phyloP scores from a whole-genome alignment of 2,797 vertebrate genomes.

The Jordanella pulchra region DNA sequence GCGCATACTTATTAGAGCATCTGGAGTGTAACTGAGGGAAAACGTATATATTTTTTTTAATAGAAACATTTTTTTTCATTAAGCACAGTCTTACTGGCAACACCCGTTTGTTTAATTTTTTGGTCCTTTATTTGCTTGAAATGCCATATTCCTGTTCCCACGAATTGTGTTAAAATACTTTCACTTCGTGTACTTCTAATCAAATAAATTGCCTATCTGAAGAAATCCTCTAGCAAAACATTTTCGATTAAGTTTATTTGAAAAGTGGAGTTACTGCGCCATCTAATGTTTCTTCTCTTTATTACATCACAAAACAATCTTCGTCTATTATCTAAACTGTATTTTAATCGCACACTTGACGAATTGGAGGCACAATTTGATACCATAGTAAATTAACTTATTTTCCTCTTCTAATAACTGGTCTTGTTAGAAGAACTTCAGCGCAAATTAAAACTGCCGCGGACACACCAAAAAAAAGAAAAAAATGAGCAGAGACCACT shows the following conservation, averaged over 20 bases:
- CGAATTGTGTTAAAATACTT: neutral
- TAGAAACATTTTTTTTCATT: neutral
- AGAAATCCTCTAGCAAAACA: neutral
- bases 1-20: neutral
- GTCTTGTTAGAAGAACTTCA: neutral
- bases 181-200: neutral
- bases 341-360: neutral
- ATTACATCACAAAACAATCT: constrained; percentile 14
- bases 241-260: neutral
- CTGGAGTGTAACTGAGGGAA: neutral
- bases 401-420: neutral
- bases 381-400: too few species aligned
- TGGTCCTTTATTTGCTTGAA: neutral
- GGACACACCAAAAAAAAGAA: constrained; percentile 16
- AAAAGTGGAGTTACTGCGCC: constrained; percentile 41
- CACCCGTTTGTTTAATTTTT: neutral
- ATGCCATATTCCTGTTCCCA: neutral
- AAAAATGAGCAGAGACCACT: neutral
- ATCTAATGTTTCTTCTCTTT: constrained; percentile 47
- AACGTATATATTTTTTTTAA: neutral
- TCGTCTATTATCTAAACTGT: neutral
- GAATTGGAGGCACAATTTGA: neutral
- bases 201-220: neutral
- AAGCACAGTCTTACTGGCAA: neutral
- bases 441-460: constrained; percentile 2